These are phyloP conservation scores for Pempheris klunzingeri DNA, from an alignment of 2,797 vertebrate genomes.

Conservation along the genomic window DNA sequence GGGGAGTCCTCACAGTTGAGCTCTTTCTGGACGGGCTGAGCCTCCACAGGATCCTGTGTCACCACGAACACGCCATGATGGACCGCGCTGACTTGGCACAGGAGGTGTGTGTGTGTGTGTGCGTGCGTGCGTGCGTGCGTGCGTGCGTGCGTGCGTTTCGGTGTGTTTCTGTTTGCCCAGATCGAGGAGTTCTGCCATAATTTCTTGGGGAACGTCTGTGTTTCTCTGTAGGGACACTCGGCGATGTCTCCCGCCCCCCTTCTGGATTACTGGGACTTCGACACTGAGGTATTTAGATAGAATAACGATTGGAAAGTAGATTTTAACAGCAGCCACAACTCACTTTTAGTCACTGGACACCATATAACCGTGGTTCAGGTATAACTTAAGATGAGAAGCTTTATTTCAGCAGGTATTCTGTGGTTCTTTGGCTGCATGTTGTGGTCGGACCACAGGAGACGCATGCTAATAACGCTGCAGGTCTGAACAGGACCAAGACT, in stretches of 20 bases:
- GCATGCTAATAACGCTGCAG: too few relatives aligned
- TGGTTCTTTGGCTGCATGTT: too few relatives aligned
- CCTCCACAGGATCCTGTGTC: slow-evolving; percentile 88
- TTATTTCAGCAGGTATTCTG: too few relatives aligned
- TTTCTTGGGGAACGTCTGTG: slow-evolving; percentile 1
- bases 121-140: background rate
- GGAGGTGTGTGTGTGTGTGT: slow-evolving; percentile 51
- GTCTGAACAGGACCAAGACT: background rate
- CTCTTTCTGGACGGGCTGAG: slow-evolving; percentile 88
- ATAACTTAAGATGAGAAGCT: too few relatives aligned
- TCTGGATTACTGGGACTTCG: slow-evolving; percentile 81
- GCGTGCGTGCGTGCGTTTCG: background rate
- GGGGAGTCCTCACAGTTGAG: slow-evolving; percentile 81
- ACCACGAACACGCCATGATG: slow-evolving; percentile 81
- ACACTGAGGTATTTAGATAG: slow-evolving; percentile 72
- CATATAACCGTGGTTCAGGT: too few relatives aligned
- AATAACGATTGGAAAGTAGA: background rate
- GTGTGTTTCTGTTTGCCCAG: background rate
- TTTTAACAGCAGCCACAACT: too few relatives aligned
- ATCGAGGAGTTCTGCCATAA: background rate
- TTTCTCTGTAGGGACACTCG: slow-evolving; percentile 65
- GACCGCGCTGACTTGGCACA: slow-evolving; percentile 25
- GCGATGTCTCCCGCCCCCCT: slow-evolving; percentile 17
- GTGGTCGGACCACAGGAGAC: too few relatives aligned
- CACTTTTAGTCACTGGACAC: background rate